Base-by-base conservation (phyloP, 2,888 invertebrate species). In the Ormyrus nitidulus region DNA sequence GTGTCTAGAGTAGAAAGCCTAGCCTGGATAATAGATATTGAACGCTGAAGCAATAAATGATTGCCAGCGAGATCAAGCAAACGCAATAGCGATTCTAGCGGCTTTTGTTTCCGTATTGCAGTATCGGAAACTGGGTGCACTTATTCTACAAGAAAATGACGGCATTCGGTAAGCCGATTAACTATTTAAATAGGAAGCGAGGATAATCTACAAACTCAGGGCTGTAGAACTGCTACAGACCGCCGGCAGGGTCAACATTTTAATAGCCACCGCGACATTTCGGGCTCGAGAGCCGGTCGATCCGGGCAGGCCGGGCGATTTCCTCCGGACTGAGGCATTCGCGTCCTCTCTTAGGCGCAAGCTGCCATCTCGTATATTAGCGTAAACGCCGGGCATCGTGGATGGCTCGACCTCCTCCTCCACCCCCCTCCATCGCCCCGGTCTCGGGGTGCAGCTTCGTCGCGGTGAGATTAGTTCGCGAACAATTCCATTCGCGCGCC, bases 401-500 rank as follows among this genome's bases (percentile, higher is more conserved):
- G 48, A 56, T 44, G 58, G 58, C 49, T 49, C 68, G 44, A 10
- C 51, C 54, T 51, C 34, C 34, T 3, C 0, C 34, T 0, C 34
- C 34, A 13, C 34, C 34, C 4, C 34, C 34, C 34, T 4, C 34
- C 19, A 19, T 34, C 34, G 4, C 34, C 66, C 19, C 46, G 59
- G 13, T 46, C 9, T 4, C 9, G 34, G 34, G 34, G 34, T 56
- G 34, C 11, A 58, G 19, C 48, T 53, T n/a, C n/a, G 46, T 61
- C 81, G 77, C 72, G 80, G 81, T 82, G 83, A 84, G 82, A 85
- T 86, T 85, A 86, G 85, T 85, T 85, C 81, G 84, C 84, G 83
- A 86, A 85, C 85, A 85, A 84, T 86, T 84, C 82, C 61, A 65
- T 62, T 74, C 53, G 53, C 56, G 61, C 65, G 71, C 44, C 34